Base-by-base conservation (phyloP, 2,113 vertebrate species). In the Oryzias melastigma region DNA sequence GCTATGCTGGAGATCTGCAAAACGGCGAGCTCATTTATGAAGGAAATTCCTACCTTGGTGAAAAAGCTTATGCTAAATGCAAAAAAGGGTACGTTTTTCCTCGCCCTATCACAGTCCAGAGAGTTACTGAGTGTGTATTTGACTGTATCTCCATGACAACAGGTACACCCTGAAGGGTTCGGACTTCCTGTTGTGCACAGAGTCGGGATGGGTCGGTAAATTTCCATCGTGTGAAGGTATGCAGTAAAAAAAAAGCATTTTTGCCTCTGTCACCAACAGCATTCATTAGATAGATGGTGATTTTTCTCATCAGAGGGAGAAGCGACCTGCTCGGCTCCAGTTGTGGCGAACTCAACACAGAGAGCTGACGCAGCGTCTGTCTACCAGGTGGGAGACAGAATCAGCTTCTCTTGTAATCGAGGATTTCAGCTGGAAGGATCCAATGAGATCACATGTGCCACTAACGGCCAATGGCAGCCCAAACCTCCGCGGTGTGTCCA, bases 131-230 rank as follows among this genome's bases (percentile, higher is more conserved):
- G 4, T 42, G 14, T 61, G 44, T 45, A 22, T 44, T 25, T 54
- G 17, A 67, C 43, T 12, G 5, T 5, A 5, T 56, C 5, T 57
- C 47, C 35, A 17, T 14, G 43, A 41, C 42, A 18, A 58, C 76
- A 91, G 90, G 41, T 91, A 81, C 59, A 71, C 65, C 1, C 45
- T 91, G 51, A 83, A 75, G 58, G 89, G 88, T 61, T 68, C 15
- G 4, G 3, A 29, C 18, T 81, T 69, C 17, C 58, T 83, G 65
- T 45, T 57, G 1, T 91, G 90, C 51, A 65, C 58, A 52, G 65
- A 3, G 43, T 14, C 59, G 1, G 89, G 89, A 16, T 91, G 90
- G 90, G 65, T 50, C 0, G 82, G 77, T 22, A 61, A 64, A 1
- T 3, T 83, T 7, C 89, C 88, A 0, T n/a, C 29, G 1, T 91